Percentiles rank a stretch among this genome's conserved stretches.
Evolutionary conservation across 2,888 invertebrate species (phyloP).

Genomic region (Apamea sordens): DNA sequence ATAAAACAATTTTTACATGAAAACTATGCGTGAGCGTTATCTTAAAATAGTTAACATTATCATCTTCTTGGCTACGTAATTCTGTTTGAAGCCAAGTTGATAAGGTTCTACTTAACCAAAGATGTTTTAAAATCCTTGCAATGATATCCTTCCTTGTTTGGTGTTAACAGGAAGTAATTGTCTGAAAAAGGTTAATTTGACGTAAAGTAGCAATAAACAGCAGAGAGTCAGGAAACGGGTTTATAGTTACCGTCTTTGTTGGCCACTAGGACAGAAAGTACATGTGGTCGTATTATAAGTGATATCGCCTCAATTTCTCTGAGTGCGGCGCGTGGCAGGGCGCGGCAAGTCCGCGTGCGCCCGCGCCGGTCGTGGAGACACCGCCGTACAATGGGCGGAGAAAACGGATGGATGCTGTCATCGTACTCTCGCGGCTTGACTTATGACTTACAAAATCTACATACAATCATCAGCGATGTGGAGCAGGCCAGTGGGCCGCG

Average conservation of each 20-base stretch:
- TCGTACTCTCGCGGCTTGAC: conserved; percentile 81
- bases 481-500: conserved; percentile 88
- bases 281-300: conserved; percentile 80
- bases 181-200: conserved; percentile 39
- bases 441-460: conserved; percentile 89
- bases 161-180: conserved; percentile 13
- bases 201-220: conserved; percentile 44
- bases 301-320: conserved; percentile 87
- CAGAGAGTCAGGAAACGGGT: conserved; percentile 65
- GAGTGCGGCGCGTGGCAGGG: conserved; percentile 73
- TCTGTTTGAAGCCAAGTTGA: conserved; percentile 4
- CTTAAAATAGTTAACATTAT: background rate
- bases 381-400: conserved; percentile 81
- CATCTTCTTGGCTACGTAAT: conserved; percentile 14
- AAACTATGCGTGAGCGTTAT: conserved; percentile 4
- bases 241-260: conserved; percentile 77
- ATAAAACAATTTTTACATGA: conserved; percentile 1
- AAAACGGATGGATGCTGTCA: conserved; percentile 88
- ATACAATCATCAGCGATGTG: conserved; percentile 88
- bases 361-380: conserved; percentile 56
- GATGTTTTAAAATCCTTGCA: conserved; percentile 15
- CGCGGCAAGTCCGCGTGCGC: conserved; percentile 62
- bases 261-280: conserved; percentile 85
- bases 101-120: conserved; percentile 19
- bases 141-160: conserved; percentile 21